These are phyloP conservation scores for Meriones psammophilus DNA, from an alignment of 2,797 vertebrate genomes.

Conservation along the genomic window DNA sequence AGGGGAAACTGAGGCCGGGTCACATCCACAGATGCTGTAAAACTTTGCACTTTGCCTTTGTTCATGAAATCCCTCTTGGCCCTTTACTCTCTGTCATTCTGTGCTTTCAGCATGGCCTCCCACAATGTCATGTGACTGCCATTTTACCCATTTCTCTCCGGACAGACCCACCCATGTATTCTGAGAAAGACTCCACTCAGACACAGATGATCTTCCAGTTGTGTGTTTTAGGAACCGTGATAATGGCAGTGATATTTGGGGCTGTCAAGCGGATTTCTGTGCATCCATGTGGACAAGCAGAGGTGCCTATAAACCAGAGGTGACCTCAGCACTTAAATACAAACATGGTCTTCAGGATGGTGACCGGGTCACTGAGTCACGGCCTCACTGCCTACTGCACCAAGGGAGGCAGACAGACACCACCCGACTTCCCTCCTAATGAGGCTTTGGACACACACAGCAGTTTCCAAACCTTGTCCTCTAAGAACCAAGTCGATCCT, in stretches of 20 bases:
- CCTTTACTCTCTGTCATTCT: not conserved
- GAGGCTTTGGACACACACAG: not conserved
- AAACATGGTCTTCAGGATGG: not conserved
- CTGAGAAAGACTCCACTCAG: not conserved
- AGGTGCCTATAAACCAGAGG: not conserved
- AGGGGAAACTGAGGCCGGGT: not conserved
- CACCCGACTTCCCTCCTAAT: not conserved
- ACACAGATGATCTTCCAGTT: not conserved
- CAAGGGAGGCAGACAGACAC: not conserved
- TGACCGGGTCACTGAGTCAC: not conserved
- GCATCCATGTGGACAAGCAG: not conserved
- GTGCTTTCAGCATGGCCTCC: not conserved
- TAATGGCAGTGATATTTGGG: not conserved
- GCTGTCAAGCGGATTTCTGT: not conserved
- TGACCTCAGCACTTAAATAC: not conserved
- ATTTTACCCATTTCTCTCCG: not conserved
- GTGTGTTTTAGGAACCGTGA: not conserved
- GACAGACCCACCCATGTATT: not conserved
- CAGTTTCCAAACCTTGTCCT: not conserved
- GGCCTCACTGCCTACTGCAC: accelerated
- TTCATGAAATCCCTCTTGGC: not conserved
- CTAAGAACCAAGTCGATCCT: not conserved
- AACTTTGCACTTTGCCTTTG: not conserved
- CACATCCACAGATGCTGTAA: not conserved
- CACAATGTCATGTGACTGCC: not conserved